These are phyloP conservation scores for Montipora sp. DNA, from an alignment of 64 coral and sea anemone genomes.

Conservation along the genomic window DNA sequence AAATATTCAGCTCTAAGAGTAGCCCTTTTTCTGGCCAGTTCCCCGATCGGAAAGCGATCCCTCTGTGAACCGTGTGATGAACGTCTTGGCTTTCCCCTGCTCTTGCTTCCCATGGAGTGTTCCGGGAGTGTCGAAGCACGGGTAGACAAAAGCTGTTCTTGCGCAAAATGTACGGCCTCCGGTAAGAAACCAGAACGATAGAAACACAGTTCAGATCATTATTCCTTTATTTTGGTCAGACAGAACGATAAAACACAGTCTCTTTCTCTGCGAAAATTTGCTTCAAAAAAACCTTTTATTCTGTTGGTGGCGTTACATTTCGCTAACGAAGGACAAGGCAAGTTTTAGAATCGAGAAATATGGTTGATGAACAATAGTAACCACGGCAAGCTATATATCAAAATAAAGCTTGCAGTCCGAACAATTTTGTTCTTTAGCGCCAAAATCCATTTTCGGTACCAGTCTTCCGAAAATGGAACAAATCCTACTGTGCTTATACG, in stretches of 20 bases:
- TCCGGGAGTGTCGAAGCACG: no score
- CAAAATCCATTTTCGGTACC: neutral
- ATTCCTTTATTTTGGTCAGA: no score
- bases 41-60: constrained; percentile 10
- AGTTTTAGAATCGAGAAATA: neutral
- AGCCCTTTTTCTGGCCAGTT: constrained; percentile 23
- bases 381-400: neutral
- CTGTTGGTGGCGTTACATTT: neutral
- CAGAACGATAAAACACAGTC: no score
- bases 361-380: neutral
- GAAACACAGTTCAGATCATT: no score
- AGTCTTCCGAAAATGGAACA: neutral
- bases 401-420: neutral
- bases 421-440: neutral
- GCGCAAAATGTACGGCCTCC: no score
- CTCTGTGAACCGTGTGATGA: neutral
- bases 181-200: no score
- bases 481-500: neutral
- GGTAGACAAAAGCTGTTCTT: no score
- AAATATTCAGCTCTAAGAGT: neutral
- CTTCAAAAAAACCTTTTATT: neutral
- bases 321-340: neutral
- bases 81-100: neutral
- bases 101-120: constrained; percentile 8
- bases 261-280: neutral